phyloP scores from a whole-genome alignment of 1,140 invertebrate genomes.

The Caenorhabditis inopinata region DNA sequence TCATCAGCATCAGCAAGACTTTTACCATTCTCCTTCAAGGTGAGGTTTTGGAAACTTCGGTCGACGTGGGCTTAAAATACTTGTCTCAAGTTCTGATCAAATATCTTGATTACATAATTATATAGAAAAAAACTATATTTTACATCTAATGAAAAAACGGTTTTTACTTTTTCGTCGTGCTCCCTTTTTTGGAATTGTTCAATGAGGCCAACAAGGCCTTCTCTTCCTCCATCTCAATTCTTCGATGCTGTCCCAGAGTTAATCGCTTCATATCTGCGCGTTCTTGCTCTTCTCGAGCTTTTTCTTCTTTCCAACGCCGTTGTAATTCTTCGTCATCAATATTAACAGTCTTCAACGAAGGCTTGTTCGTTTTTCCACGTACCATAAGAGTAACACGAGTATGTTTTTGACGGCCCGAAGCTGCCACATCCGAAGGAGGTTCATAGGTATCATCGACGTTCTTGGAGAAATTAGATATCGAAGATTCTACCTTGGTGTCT shows the following conservation, averaged over 20 bases:
- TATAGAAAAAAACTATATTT: too few relatives aligned
- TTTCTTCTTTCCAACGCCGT: conserved; percentile 21
- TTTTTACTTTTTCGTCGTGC: background rate
- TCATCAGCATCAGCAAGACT: background rate
- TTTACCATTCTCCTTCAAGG: conserved; percentile 26
- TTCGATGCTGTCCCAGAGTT: conserved; percentile 14
- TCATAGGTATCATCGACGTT: background rate
- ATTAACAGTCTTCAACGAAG: conserved; percentile 24
- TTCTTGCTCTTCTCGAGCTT: conserved; percentile 31
- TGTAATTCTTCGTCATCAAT: conserved; percentile 17
- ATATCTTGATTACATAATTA: too few relatives aligned
- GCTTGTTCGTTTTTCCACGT: conserved; percentile 36
- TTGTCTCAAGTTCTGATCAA: too few relatives aligned
- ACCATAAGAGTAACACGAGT: conserved; percentile 29
- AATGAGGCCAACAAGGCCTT: background rate
- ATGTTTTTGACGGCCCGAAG: background rate
- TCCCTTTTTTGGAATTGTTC: background rate
- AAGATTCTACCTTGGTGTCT: background rate
- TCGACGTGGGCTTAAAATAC: background rate
- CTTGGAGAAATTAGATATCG: background rate
- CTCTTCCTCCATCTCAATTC: conserved; percentile 33
- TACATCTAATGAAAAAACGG: too few relatives aligned
- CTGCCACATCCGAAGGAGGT: background rate
- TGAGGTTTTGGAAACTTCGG: conserved; percentile 2
- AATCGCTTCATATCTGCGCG: conserved; percentile 31